A percentile compares a stretch with the other conserved stretches of the same genome.
phyloP scores from a whole-genome alignment of 2,113 vertebrate genomes.

The Paramisgurnus dabryanus region DNA sequence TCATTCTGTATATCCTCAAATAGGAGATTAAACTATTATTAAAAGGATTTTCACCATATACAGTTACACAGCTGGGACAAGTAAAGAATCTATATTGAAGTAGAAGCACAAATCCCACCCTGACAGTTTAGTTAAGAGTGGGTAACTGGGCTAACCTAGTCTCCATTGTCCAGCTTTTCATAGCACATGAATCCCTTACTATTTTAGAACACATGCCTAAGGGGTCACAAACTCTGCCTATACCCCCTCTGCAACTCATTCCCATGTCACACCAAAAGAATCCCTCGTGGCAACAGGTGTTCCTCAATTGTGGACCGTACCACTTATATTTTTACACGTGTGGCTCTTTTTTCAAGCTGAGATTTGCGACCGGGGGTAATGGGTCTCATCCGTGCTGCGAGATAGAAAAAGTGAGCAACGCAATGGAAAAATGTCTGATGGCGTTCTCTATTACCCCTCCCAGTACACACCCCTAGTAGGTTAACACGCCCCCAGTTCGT shows the following conservation, averaged over 20 bases:
- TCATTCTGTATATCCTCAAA: not conserved
- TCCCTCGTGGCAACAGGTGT: conserved; percentile 70
- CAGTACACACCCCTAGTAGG: not conserved
- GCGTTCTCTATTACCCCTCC: conserved; percentile 23
- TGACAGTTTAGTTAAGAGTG: not conserved
- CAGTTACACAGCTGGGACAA: not conserved
- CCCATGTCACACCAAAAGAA: conserved; percentile 61
- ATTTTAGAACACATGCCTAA: conserved; percentile 75
- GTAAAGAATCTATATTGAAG: no score
- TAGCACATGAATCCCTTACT: conserved; percentile 65
- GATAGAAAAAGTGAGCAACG: conserved; percentile 32
- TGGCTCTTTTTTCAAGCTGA: conserved; percentile 25
- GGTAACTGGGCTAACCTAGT: conserved; percentile 48
- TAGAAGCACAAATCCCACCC: not conserved
- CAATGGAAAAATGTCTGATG: conserved; percentile 56
- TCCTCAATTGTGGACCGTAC: conserved; percentile 62
- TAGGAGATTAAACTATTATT: not conserved
- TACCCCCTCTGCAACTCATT: conserved; percentile 20
- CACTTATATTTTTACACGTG: conserved; percentile 49
- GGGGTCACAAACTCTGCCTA: conserved; percentile 61
- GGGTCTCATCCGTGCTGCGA: not conserved
- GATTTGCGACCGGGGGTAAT: not conserved
- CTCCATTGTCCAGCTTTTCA: conserved; percentile 66
- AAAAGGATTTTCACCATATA: not conserved
- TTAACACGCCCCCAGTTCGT: conserved; percentile 53